phyloP scores from a whole-genome alignment of 2,113 vertebrate species.

The Platichthys flesus region DNA sequence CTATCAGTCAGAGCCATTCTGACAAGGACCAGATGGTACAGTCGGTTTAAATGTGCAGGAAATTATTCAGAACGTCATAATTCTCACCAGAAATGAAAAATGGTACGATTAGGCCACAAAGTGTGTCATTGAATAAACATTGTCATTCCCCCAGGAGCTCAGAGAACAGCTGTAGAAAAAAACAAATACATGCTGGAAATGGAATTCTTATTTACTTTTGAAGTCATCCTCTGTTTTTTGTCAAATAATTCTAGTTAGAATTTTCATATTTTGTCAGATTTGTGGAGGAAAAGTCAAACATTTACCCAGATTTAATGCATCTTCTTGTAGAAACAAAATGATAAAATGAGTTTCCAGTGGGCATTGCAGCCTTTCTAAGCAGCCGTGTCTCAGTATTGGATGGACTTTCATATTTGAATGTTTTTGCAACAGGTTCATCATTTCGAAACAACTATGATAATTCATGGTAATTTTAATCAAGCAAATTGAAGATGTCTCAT shows the following conservation, averaged over 20 bases:
- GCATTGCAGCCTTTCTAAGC: no score
- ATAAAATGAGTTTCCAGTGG: no score
- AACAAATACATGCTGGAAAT: not conserved
- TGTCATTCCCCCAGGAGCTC: not conserved
- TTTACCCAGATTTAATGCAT: no score
- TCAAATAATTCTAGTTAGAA: not conserved
- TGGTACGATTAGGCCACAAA: not conserved
- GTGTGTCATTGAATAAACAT: constrained; percentile 2
- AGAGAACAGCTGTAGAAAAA: constrained; percentile 17
- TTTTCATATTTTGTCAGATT: no score
- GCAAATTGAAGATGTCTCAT: no score
- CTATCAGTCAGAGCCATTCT: constrained; percentile 9
- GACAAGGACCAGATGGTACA: constrained; percentile 19
- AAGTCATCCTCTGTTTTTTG: not conserved
- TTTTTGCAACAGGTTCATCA: no score
- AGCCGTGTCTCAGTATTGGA: no score
- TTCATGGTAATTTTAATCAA: no score
- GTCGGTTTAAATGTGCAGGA: constrained; percentile 6
- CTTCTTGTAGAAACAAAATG: no score
- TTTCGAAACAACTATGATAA: no score
- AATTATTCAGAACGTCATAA: constrained; percentile 7
- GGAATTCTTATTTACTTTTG: not conserved
- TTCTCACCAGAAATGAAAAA: constrained; percentile 8
- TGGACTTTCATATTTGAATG: no score
- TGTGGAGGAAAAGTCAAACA: no score